phyloP scores from a whole-genome alignment of 2,113 vertebrate genomes.

The Antechinus flavipes region DNA sequence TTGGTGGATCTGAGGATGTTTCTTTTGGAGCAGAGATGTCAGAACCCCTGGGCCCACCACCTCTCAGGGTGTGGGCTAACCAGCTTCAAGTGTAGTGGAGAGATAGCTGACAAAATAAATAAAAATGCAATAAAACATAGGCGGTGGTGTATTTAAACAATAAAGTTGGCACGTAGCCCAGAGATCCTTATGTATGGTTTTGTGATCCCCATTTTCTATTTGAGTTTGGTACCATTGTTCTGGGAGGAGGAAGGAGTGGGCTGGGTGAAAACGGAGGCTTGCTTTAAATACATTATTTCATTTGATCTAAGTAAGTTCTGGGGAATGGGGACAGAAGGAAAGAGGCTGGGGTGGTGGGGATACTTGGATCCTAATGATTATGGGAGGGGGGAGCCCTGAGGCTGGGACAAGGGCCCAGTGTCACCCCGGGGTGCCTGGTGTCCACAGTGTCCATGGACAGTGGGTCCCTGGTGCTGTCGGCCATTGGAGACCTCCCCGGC shows the following conservation, averaged over 20 bases:
- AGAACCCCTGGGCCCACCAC: neutral
- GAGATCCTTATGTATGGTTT: neutral
- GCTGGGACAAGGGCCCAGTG: neutral
- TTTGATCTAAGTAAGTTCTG: no score
- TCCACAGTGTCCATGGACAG: slow-evolving; percentile 94
- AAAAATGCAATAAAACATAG: neutral
- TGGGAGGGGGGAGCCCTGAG: neutral
- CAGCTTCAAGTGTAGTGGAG: neutral
- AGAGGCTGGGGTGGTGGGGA: neutral
- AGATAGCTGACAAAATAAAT: neutral
- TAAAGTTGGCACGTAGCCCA: neutral
- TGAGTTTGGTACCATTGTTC: neutral
- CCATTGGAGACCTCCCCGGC: slow-evolving; percentile 94
- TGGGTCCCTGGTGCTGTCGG: slow-evolving; percentile 94
- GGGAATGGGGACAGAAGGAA: no score
- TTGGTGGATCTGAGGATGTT: rapidly evolving
- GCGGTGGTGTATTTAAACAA: neutral
- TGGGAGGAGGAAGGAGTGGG: neutral
- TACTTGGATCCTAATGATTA: neutral
- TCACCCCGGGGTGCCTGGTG: neutral
- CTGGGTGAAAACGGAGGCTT: neutral
- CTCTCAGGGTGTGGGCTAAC: neutral
- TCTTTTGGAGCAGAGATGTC: neutral
- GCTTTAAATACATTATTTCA: no score
- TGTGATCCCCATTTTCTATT: neutral